Base-by-base conservation (phyloP, 2,113 vertebrate genomes). In the Elaphurus davidianus region DNA sequence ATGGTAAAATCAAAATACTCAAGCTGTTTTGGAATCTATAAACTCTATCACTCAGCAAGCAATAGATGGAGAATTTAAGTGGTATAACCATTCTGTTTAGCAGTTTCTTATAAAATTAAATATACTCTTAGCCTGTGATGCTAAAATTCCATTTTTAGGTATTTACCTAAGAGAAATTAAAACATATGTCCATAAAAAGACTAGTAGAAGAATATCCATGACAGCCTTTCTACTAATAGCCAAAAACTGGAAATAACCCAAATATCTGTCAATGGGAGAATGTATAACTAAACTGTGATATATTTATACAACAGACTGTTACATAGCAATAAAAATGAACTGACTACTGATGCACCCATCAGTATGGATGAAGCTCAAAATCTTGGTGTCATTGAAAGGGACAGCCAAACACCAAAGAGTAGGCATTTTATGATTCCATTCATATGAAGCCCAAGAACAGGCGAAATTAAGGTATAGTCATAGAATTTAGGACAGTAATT, bases 21-120 rank as follows among this genome's bases (percentile, higher is more conserved):
- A 36, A 93, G 94, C 64, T 94, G 67, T 79, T 95, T 83, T 54
- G 84, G 15, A 78, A 6, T 91, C n/a, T 87, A 36, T 87, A 78
- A 95, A 87, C 43, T 76, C 55, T 83, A 3, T 62, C 54, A 87
- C 23, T 52, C 86, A 43, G n/a, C 54, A 36, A 88, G 30, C 55
- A 15, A 23, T 67, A 52, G 60, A 50, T 83, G 45, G 55, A 87
- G 76, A 76, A 11, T 87, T 93, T 87, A 87, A 84, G 47, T 83
- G 30, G 40, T n/a, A 7, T 13, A 64, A 52, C 47, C 27, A 9
- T 79, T 86, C 60, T 64, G 4, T 83, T 92, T 30, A 82, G 60
- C 40, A 50, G 23, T 62, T 96, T 95, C 36, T 95, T 87, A 47
- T 55, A 89, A 89, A 96, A 54, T 92, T 97, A 90, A 91, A 50